These are phyloP conservation scores for Drosophila kepulauana DNA, from an alignment of 1,140 invertebrate species.

Conservation along the genomic window DNA sequence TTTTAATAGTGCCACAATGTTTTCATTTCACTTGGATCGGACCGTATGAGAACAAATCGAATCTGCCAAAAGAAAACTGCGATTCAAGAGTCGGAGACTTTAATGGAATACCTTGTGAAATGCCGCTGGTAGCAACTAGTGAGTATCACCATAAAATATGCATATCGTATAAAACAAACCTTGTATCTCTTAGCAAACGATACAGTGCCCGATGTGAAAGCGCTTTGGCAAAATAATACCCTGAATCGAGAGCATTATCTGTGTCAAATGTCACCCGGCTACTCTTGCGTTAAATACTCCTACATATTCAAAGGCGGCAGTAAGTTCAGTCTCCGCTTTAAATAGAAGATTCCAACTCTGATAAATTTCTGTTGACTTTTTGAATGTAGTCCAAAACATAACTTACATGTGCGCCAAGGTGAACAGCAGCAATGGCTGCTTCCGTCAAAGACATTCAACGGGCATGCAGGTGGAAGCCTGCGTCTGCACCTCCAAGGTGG, in stretches of 20 bases:
- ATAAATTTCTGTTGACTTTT: neutral
- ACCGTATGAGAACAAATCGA: slow-evolving; percentile 67
- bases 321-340: slow-evolving; percentile 33
- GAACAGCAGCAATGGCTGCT: slow-evolving; percentile 71
- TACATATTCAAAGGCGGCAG: slow-evolving; percentile 80
- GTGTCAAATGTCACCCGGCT: slow-evolving; percentile 70
- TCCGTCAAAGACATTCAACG: slow-evolving; percentile 59
- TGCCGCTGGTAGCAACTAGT: slow-evolving; percentile 70
- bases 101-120: slow-evolving; percentile 72
- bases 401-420: slow-evolving; percentile 81
- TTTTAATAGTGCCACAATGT: slow-evolving; percentile 67
- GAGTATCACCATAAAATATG: slow-evolving; percentile 14
- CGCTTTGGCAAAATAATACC: slow-evolving; percentile 62
- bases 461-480: slow-evolving; percentile 78
- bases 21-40: slow-evolving; percentile 82
- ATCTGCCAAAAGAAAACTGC: slow-evolving; percentile 61
- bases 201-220: slow-evolving; percentile 71
- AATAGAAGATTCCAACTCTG: neutral
- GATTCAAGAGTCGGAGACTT: slow-evolving; percentile 64
- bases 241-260: slow-evolving; percentile 57
- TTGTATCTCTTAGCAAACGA: slow-evolving; percentile 57
- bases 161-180: neutral
- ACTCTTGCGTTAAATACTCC: slow-evolving; percentile 73
- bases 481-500: slow-evolving; percentile 71
- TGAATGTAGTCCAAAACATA: slow-evolving; percentile 71